Evolutionary conservation across 2,113 vertebrate genomes (phyloP).

Genomic region (Grus americana): DNA sequence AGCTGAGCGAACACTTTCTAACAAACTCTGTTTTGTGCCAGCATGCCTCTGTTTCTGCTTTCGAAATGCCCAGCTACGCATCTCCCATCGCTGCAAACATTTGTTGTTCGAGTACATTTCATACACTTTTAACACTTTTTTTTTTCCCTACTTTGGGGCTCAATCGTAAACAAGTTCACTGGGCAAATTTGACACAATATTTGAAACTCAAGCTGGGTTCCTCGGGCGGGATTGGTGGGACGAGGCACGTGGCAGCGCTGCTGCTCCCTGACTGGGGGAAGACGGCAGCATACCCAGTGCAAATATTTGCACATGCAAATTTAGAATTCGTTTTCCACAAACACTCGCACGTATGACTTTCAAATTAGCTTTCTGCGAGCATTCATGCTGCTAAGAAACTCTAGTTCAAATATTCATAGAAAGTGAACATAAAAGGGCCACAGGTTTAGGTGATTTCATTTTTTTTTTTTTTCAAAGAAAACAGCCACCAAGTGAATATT

Average conservation of each 20-base stretch:
- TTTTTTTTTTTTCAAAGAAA: not conserved
- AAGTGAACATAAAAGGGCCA: constrained; percentile 30
- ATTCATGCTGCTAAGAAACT: constrained; percentile 48
- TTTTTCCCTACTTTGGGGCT: constrained; percentile 4
- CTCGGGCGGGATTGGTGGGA: not conserved
- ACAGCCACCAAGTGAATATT: not conserved
- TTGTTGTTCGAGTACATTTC: constrained; percentile 41
- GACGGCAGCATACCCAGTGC: constrained; percentile 30
- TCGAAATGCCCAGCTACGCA: not conserved
- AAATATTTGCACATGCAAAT: constrained; percentile 66
- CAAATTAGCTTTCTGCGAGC: constrained; percentile 58
- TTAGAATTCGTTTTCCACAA: constrained; percentile 62
- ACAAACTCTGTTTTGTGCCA: constrained; percentile 14
- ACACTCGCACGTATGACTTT: constrained; percentile 56
- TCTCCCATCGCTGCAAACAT: constrained; percentile 1
- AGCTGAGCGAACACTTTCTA: not conserved
- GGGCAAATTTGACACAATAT: constrained; percentile 54
- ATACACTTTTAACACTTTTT: constrained; percentile 53
- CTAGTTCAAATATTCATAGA: constrained; percentile 53
- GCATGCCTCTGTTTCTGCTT: constrained; percentile 3
- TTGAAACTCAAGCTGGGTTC: constrained; percentile 57
- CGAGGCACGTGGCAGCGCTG: constrained; percentile 5
- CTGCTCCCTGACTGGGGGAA: constrained; percentile 53
- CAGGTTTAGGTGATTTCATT: constrained; percentile 29
- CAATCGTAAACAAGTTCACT: constrained; percentile 28